Percentiles rank a stretch among this genome's conserved stretches.
Conservation (phyloP, 2,888 invertebrate species). For the Cataglyphis albicans region DNA sequence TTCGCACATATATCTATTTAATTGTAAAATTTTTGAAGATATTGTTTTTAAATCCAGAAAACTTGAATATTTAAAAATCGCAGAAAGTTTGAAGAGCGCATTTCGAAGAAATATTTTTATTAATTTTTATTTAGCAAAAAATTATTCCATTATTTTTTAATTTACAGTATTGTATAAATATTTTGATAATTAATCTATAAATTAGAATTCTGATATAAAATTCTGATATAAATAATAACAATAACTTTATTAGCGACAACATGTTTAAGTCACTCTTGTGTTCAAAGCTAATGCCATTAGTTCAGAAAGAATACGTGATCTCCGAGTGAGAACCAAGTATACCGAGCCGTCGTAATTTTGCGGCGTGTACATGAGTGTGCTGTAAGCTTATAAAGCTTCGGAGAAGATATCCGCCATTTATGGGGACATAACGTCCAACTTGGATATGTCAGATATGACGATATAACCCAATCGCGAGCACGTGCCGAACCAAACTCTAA, state of each 20-base stretch:
- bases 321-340: not conserved
- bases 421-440: constrained; percentile 16
- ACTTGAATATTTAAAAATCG: not conserved
- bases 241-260: not conserved
- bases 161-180: not conserved
- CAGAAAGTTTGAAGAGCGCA: not conserved
- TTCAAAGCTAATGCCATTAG: not conserved
- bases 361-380: not conserved
- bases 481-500: constrained; percentile 24
- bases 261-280: not conserved
- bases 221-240: not conserved
- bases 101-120: not conserved
- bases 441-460: constrained; percentile 27
- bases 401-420: constrained; percentile 29
- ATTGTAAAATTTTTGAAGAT: not conserved
- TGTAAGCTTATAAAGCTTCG: not conserved
- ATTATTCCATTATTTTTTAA: not conserved
- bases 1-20: not conserved
- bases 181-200: not conserved
- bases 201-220: not conserved
- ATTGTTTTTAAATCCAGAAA: not conserved
- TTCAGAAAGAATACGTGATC: not conserved
- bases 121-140: not conserved
- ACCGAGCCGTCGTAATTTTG: constrained; percentile 4
- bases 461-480: constrained; percentile 49